These are phyloP conservation scores for Saccopteryx bilineata DNA, from an alignment of 2,113 vertebrate species.

Conservation along the genomic window DNA sequence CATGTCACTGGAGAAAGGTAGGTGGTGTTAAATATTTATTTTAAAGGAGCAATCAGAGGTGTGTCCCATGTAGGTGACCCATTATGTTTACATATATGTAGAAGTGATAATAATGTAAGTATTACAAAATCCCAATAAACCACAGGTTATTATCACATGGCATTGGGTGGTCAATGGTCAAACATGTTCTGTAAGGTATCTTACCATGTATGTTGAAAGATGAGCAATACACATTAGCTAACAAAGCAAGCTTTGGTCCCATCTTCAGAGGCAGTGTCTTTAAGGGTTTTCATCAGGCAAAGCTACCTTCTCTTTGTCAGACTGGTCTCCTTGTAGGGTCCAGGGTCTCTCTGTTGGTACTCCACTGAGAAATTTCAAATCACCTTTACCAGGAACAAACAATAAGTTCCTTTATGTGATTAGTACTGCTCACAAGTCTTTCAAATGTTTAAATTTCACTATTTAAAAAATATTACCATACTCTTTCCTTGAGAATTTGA, in stretches of 20 bases:
- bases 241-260: background rate
- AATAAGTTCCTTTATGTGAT: conserved; percentile 40
- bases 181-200: background rate
- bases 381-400: conserved; percentile 13
- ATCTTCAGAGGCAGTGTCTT: background rate
- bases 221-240: background rate
- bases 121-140: background rate
- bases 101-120: background rate
- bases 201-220: background rate
- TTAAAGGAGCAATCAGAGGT: background rate
- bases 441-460: conserved; percentile 27
- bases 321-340: background rate
- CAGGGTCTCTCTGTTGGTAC: background rate
- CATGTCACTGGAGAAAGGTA: background rate
- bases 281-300: background rate
- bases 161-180: background rate
- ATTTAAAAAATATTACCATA: conserved; percentile 55
- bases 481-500: conserved; percentile 55
- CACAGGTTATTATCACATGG: background rate
- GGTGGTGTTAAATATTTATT: background rate
- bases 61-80: background rate
- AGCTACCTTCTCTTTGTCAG: conserved; percentile 15
- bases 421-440: background rate
- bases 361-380: conserved; percentile 18
- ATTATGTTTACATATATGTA: background rate